Conservation (phyloP, 2,113 vertebrate genomes). For the Charadrius vociferus region DNA sequence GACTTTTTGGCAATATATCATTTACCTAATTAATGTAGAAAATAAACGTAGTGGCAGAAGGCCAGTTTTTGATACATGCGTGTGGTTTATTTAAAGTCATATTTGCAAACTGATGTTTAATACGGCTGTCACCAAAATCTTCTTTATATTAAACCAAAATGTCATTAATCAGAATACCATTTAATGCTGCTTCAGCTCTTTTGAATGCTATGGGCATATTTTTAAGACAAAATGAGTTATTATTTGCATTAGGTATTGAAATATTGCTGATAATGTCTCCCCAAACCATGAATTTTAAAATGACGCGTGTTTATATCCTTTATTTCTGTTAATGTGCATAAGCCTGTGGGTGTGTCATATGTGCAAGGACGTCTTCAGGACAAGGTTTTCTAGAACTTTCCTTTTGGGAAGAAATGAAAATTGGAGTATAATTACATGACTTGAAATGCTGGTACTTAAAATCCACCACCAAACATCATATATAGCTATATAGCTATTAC, state of each 20-base stretch:
- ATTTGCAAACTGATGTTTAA: conserved; percentile 12
- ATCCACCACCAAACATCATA: neutral
- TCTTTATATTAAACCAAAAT: neutral
- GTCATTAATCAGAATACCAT: neutral
- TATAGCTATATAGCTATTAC: neutral
- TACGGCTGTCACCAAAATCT: neutral
- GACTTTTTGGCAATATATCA: neutral
- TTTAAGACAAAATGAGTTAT: neutral
- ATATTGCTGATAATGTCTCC: neutral
- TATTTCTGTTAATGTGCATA: neutral
- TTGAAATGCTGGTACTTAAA: neutral
- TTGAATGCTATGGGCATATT: neutral
- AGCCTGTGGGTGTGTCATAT: neutral
- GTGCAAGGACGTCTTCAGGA: neutral
- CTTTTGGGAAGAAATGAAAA: neutral
- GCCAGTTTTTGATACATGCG: neutral
- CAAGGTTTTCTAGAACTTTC: neutral
- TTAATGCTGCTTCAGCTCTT: neutral
- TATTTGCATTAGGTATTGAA: neutral
- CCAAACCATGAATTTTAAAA: neutral
- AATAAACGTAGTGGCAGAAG: neutral
- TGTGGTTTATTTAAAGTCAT: neutral
- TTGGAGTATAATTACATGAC: neutral
- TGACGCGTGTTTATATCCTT: neutral
- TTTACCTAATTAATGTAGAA: conserved; percentile 2